Evolutionary conservation across 2,888 invertebrate species (phyloP).

Genomic region (Stenodema calcarata): DNA sequence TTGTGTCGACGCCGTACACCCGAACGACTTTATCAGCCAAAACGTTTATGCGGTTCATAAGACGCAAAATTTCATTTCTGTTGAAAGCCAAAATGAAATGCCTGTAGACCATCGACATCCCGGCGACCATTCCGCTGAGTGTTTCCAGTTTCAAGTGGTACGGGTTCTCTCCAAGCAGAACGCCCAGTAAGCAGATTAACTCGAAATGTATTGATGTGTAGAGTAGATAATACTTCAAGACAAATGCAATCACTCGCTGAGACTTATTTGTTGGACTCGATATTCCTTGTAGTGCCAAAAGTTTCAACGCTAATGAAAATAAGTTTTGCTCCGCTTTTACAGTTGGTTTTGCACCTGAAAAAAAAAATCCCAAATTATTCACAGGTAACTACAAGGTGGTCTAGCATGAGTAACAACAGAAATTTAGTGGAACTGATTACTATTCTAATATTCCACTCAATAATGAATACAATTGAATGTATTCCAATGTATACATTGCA

Average conservation of each 20-base stretch:
- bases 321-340: neutral
- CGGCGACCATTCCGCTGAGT: neutral
- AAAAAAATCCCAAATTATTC: too few species aligned
- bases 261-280: neutral
- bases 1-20: neutral
- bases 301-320: neutral
- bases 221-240: neutral
- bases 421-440: too few species aligned
- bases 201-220: neutral
- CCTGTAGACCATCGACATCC: slow-evolving; percentile 6
- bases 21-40: neutral
- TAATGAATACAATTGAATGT: too few species aligned
- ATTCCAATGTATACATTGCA: too few species aligned
- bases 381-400: too few species aligned
- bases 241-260: neutral
- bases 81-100: slow-evolving; percentile 1
- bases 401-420: too few species aligned
- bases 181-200: neutral
- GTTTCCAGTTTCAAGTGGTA: slow-evolving; percentile 7
- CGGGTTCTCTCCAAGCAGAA: neutral
- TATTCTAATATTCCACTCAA: too few species aligned
- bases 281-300: neutral
- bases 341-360: neutral
- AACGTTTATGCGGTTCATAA: neutral
- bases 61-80: neutral